These are phyloP conservation scores for Bombus turneri DNA, from an alignment of 1,140 invertebrate species.

Conservation along the genomic window DNA sequence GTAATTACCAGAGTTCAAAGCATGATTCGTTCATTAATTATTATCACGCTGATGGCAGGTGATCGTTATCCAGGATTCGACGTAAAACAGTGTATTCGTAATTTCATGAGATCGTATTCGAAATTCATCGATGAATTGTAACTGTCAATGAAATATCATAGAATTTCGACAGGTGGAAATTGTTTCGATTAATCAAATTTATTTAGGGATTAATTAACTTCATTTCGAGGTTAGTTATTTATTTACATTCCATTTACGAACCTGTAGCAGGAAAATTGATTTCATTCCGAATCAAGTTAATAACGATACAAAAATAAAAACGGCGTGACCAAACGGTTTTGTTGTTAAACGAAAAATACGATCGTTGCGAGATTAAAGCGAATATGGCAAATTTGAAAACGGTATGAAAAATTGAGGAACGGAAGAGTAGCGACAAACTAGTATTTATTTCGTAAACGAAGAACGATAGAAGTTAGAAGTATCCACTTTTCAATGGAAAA, in stretches of 20 bases:
- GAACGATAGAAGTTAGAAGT: background rate
- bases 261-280: background rate
- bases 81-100: slow-evolving; percentile 21
- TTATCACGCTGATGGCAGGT: slow-evolving; percentile 4
- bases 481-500: background rate
- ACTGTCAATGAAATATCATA: background rate
- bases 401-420: no score
- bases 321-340: no score
- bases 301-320: no score
- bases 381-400: no score
- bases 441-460: background rate
- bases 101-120: slow-evolving; percentile 8
- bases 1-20: slow-evolving; percentile 42
- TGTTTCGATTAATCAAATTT: background rate
- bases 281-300: background rate
- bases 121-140: slow-evolving; percentile 20
- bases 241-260: background rate
- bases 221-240: background rate
- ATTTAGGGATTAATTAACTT: background rate
- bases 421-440: background rate
- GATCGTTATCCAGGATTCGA: background rate
- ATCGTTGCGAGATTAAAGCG: no score
- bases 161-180: background rate
- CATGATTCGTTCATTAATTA: slow-evolving; percentile 38
- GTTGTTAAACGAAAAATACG: no score